Evolutionary conservation across 1,140 invertebrate genomes (phyloP).

Genomic region (Amyelois transitella): DNA sequence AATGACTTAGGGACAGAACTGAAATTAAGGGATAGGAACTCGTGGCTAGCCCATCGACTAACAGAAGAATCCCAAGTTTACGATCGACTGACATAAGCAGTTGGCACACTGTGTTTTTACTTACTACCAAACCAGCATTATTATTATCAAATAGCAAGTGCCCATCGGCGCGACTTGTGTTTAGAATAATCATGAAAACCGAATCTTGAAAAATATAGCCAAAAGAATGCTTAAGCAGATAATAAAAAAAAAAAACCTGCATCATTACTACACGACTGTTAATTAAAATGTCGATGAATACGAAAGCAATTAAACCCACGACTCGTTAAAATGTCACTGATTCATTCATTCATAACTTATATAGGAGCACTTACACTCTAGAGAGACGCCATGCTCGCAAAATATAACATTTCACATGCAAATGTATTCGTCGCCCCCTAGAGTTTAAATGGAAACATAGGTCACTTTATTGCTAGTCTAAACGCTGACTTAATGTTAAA

Average conservation of each 20-base stretch:
- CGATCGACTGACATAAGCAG: too few species aligned
- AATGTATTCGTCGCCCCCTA: constrained; percentile 14
- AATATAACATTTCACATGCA: constrained; percentile 13
- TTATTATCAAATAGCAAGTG: too few species aligned
- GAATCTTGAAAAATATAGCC: not conserved
- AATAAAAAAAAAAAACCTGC: too few species aligned
- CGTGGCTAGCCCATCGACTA: too few species aligned
- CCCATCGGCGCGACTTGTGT: too few species aligned
- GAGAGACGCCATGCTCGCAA: constrained; percentile 2
- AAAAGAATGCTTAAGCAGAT: too few species aligned
- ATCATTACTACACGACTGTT: not conserved
- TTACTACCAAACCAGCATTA: too few species aligned
- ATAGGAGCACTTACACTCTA: constrained; percentile 2
- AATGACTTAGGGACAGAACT: too few species aligned
- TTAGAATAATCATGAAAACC: too few species aligned
- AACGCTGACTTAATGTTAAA: not conserved
- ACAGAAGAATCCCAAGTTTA: too few species aligned
- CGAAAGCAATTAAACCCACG: not conserved
- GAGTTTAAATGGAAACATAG: constrained; percentile 5
- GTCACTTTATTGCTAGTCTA: not conserved
- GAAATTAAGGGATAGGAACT: too few species aligned
- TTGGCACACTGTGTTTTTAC: too few species aligned
- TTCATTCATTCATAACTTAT: constrained; percentile 10
- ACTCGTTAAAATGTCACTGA: not conserved
- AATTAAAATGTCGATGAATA: not conserved